Percentiles rank a stretch among this genome's conserved stretches.
Evolutionary conservation across 2,888 invertebrate genomes (phyloP).

Genomic region (Cepaea hortensis): DNA sequence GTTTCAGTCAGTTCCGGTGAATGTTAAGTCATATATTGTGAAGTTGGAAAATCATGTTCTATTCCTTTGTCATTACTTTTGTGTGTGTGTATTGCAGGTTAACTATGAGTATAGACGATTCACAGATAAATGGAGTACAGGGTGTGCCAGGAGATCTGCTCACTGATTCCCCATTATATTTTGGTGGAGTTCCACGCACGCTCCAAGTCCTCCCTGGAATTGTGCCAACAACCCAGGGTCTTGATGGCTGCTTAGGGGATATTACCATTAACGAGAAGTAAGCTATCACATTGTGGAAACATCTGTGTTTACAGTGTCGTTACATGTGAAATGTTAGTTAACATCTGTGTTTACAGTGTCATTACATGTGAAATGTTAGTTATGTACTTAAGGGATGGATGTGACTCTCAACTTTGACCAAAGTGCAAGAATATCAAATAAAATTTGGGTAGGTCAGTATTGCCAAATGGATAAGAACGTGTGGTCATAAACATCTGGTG

Average conservation of each 20-base stretch:
- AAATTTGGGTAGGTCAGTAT: too few relatives aligned
- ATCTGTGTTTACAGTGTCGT: neutral
- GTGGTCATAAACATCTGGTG: too few relatives aligned
- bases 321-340: too few relatives aligned
- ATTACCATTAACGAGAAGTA: slow-evolving; percentile 89
- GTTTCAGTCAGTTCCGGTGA: too few relatives aligned
- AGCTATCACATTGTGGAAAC: slow-evolving; percentile 27
- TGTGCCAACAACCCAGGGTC: slow-evolving; percentile 78
- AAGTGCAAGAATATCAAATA: too few relatives aligned
- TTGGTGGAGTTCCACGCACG: slow-evolving; percentile 88
- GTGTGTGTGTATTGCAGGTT: slow-evolving; percentile 75
- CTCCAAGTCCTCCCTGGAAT: slow-evolving; percentile 78
- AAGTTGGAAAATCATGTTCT: too few relatives aligned
- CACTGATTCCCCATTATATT: slow-evolving; percentile 80
- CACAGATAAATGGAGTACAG: slow-evolving; percentile 78
- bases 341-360: too few relatives aligned
- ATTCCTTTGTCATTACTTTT: neutral
- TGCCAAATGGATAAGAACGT: too few relatives aligned
- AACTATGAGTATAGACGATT: slow-evolving; percentile 90
- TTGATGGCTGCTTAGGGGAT: slow-evolving; percentile 94
- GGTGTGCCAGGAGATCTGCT: slow-evolving; percentile 60
- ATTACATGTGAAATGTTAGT: too few relatives aligned
- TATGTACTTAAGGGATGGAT: too few relatives aligned
- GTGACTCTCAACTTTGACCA: too few relatives aligned
- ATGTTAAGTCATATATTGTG: too few relatives aligned